Conservation (phyloP, 1,140 invertebrate species). For the Drosophila aff. region DNA sequence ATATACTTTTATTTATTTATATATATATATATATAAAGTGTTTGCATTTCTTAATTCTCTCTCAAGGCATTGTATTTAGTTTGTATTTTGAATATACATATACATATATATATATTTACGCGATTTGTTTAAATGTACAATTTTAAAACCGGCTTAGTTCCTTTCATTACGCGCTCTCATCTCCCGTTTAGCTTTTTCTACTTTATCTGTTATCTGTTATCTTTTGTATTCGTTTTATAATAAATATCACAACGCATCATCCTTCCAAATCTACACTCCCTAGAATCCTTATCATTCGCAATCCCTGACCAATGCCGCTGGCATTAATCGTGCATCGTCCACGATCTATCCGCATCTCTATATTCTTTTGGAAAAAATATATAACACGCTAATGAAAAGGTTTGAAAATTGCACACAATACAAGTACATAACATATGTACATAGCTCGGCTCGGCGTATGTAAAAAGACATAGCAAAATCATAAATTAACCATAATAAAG, state of each 20-base stretch:
- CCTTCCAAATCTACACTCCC: constrained; percentile 54
- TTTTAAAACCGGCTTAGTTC: constrained; percentile 83
- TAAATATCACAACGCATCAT: constrained; percentile 85
- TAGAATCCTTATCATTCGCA: constrained; percentile 40
- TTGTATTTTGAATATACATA: constrained; percentile 47
- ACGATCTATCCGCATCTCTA: constrained; percentile 47
- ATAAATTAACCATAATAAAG: constrained; percentile 81
- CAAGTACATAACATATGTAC: constrained; percentile 58
- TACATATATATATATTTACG: constrained; percentile 36
- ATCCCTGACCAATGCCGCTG: constrained; percentile 37
- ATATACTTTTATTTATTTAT: constrained; percentile 46
- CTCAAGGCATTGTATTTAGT: constrained; percentile 76
- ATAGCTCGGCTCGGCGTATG: constrained; percentile 45
- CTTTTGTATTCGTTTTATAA: constrained; percentile 73
- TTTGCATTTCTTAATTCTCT: constrained; percentile 73
- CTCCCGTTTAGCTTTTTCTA: constrained; percentile 21
- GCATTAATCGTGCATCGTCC: constrained; percentile 47
- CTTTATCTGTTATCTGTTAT: constrained; percentile 44
- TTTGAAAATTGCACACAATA: constrained; percentile 79
- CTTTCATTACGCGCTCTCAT: constrained; percentile 68
- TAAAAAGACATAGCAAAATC: constrained; percentile 62
- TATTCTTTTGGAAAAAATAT: constrained; percentile 76
- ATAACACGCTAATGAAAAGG: constrained; percentile 76
- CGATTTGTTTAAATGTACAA: constrained; percentile 75
- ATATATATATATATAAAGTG: constrained; percentile 52